phyloP scores from a whole-genome alignment of 2,113 vertebrate genomes.

The Gymnocephalus cernua region DNA sequence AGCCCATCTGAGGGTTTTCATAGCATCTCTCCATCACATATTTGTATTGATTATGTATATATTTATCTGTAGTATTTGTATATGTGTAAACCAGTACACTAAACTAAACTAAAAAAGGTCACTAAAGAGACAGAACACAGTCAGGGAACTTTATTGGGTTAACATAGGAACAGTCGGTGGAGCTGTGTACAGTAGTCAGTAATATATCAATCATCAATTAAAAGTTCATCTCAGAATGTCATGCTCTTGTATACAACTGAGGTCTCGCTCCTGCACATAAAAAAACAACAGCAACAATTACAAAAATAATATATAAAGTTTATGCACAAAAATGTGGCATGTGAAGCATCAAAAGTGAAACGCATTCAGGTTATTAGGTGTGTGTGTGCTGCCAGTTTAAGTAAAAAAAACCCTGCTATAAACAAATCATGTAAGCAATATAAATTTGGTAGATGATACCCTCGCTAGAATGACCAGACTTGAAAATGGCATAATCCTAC shows the following conservation, averaged over 20 bases:
- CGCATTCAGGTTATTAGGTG: slow-evolving; percentile 40
- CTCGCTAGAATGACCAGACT: background rate
- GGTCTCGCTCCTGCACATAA: slow-evolving; percentile 60
- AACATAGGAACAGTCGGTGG: slow-evolving; percentile 71
- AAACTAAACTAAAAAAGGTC: background rate
- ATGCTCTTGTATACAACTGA: slow-evolving; percentile 63
- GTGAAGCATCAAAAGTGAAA: slow-evolving; percentile 61
- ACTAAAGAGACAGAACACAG: slow-evolving; percentile 57
- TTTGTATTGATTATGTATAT: too few species aligned
- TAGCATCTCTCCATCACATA: too few species aligned
- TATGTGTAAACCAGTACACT: too few species aligned
- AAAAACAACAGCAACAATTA: slow-evolving; percentile 59
- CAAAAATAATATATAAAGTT: slow-evolving; percentile 61
- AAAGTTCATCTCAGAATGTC: slow-evolving; percentile 57
- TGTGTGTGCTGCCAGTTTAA: slow-evolving; percentile 33
- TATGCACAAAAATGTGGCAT: slow-evolving; percentile 41
- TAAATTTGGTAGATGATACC: background rate
- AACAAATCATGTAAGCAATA: slow-evolving; percentile 33
- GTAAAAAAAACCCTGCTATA: slow-evolving; percentile 24
- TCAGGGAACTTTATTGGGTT: slow-evolving; percentile 79
- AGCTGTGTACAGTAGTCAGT: slow-evolving; percentile 83
- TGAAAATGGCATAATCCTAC: background rate
- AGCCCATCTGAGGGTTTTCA: too few species aligned
- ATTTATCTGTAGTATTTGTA: too few species aligned
- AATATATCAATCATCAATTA: slow-evolving; percentile 61